A percentile compares a stretch with the other conserved stretches of the same genome.
phyloP scores from a whole-genome alignment of 2,113 vertebrate species.

The Pluvialis apricaria region DNA sequence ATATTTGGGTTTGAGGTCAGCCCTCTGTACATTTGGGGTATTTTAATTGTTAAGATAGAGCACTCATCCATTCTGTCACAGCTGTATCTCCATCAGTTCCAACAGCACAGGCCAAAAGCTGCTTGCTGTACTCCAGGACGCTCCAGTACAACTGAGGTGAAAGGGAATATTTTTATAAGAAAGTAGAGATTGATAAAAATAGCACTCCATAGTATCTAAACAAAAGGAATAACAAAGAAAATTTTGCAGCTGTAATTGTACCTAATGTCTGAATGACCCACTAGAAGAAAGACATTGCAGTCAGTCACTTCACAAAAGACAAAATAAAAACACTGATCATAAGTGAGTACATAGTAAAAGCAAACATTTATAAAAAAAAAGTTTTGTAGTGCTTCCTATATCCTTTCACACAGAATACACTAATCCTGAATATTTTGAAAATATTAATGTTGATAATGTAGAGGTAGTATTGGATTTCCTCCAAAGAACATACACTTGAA shows the following conservation, averaged over 20 bases:
- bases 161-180: neutral
- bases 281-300: neutral
- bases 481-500: conserved; percentile 30
- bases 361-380: neutral
- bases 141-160: neutral
- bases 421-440: neutral
- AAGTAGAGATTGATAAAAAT: neutral
- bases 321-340: neutral
- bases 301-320: neutral
- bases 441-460: neutral
- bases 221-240: neutral
- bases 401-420: neutral
- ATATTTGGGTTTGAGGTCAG: neutral
- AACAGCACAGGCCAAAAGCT: neutral
- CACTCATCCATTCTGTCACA: neutral
- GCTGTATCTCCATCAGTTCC: neutral
- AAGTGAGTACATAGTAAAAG: neutral
- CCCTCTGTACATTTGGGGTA: neutral
- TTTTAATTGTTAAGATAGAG: neutral
- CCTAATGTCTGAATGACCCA: neutral
- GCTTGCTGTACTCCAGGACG: neutral
- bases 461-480: neutral
- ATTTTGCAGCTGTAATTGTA: conserved; percentile 1
- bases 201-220: neutral
- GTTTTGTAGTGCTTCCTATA: neutral